Percentiles rank a stretch among this genome's conserved stretches.
Evolutionary conservation across 1,140 invertebrate genomes (phyloP).

Genomic region (Drosophila guanche): DNA sequence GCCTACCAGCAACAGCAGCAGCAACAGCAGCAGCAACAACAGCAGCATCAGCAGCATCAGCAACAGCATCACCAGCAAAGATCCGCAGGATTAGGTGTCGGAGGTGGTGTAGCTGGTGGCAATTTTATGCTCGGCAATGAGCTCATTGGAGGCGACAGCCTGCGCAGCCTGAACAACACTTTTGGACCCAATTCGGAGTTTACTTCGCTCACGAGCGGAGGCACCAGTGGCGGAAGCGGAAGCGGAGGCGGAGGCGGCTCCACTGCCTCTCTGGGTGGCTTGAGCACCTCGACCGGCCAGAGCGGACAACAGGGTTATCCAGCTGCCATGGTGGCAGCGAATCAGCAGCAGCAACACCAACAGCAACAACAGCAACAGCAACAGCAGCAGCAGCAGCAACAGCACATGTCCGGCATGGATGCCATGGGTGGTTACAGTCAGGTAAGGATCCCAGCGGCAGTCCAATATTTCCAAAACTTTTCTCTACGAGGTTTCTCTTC

Average conservation of each 20-base stretch:
- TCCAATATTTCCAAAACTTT: not conserved
- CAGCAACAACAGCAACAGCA: constrained; percentile 46
- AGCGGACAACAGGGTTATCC: constrained; percentile 63
- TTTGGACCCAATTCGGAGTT: constrained; percentile 82
- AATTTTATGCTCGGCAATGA: constrained; percentile 79
- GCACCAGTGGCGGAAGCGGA: constrained; percentile 20
- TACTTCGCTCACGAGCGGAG: constrained; percentile 57
- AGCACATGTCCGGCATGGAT: constrained; percentile 76
- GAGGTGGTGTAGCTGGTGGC: constrained; percentile 31
- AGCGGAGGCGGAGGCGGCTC: constrained; percentile 39
- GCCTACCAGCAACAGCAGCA: constrained; percentile 67
- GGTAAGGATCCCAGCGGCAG: constrained; percentile 38
- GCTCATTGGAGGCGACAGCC: constrained; percentile 75
- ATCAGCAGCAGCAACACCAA: constrained; percentile 56
- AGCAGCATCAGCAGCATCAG: constrained; percentile 53
- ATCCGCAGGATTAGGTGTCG: constrained; percentile 48
- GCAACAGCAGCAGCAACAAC: constrained; percentile 47
- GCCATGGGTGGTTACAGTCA: constrained; percentile 82
- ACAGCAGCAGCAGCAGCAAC: constrained; percentile 56
- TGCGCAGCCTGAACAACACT: constrained; percentile 79
- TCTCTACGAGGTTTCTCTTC: not conserved
- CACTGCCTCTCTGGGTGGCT: constrained; percentile 40
- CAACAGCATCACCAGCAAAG: constrained; percentile 49
- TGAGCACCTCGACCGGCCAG: constrained; percentile 70
- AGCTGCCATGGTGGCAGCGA: constrained; percentile 70